phyloP scores from a whole-genome alignment of 2,113 vertebrate genomes.

The Macrotis lagotis region DNA sequence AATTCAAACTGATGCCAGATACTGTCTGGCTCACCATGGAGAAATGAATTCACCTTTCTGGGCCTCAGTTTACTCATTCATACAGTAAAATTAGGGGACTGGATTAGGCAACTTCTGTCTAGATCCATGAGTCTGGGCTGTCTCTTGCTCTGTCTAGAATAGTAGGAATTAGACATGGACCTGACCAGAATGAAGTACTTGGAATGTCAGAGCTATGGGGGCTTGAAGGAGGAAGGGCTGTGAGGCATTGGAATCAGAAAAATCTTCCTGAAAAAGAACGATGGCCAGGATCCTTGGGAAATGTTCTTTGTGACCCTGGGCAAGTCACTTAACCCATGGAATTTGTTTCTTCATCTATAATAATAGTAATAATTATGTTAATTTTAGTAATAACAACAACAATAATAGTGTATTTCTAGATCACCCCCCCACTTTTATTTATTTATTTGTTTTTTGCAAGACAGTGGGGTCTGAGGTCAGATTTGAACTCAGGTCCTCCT shows the following conservation, averaged over 20 bases:
- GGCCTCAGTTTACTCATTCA: slow-evolving; percentile 1
- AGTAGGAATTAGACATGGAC: too few relatives aligned
- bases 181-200: not conserved
- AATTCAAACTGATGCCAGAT: not conserved
- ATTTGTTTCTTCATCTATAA: not conserved
- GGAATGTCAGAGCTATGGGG: not conserved
- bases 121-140: not conserved
- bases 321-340: not conserved
- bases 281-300: not conserved
- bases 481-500: too few relatives aligned
- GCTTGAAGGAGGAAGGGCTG: not conserved
- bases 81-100: not conserved
- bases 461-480: too few relatives aligned
- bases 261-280: not conserved
- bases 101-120: not conserved
- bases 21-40: not conserved
- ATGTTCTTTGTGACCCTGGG: not conserved
- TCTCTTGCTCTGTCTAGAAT: not conserved
- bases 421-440: too few relatives aligned
- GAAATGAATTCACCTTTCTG: not conserved
- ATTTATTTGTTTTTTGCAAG: too few relatives aligned
- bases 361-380: not conserved
- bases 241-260: not conserved
- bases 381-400: not conserved
- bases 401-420: not conserved